These are phyloP conservation scores for Laspeyria flexula DNA, from an alignment of 2,888 invertebrate species.

Conservation along the genomic window DNA sequence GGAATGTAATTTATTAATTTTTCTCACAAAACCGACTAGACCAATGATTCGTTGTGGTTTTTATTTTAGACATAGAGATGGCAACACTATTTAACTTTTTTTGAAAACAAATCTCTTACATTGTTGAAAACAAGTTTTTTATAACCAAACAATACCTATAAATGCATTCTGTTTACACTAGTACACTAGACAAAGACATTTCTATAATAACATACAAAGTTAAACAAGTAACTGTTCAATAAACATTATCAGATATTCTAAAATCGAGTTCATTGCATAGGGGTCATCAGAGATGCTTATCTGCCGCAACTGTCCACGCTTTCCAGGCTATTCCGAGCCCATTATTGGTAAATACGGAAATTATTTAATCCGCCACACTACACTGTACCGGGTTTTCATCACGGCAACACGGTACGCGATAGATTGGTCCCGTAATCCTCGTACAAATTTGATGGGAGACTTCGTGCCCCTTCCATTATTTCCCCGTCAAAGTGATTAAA, in stretches of 20 bases:
- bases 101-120: too few species aligned
- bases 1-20: too few species aligned
- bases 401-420: conserved; percentile 64
- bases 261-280: conserved; percentile 1
- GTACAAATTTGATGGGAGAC: conserved; percentile 70
- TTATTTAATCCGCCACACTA: conserved; percentile 64
- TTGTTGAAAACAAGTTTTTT: too few species aligned
- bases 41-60: too few species aligned
- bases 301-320: conserved; percentile 26
- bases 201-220: too few species aligned
- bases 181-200: too few species aligned
- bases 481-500: conserved; percentile 85
- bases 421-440: conserved; percentile 66
- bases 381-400: conserved; percentile 52
- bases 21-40: too few species aligned
- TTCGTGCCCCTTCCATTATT: conserved; percentile 73
- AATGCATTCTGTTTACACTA: too few species aligned
- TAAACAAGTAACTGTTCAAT: too few species aligned
- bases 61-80: too few species aligned
- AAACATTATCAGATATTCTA: neutral
- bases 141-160: too few species aligned
- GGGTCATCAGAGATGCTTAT: conserved; percentile 24
- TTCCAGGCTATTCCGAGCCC: conserved; percentile 22
- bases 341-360: conserved; percentile 58
- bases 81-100: too few species aligned